Conservation (phyloP, 2,113 vertebrate genomes). For the Asarcornis scutulata region DNA sequence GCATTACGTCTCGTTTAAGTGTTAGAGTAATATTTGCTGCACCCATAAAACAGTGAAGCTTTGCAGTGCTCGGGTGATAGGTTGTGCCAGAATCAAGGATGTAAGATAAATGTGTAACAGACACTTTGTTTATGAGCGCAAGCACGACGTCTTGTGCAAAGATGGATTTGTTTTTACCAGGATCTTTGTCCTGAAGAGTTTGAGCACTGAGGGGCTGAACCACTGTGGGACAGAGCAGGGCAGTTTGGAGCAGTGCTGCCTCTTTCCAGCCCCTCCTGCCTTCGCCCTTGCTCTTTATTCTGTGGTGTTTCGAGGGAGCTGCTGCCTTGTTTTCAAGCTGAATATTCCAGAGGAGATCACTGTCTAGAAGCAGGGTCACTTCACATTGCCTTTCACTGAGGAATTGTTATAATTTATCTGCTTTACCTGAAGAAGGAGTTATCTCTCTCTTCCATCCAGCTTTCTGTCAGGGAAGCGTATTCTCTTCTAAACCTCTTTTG, state of each 20-base stretch:
- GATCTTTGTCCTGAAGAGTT: background rate
- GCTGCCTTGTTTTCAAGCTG: background rate
- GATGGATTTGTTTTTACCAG: background rate
- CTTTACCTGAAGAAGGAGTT: background rate
- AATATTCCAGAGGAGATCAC: background rate
- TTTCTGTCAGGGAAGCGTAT: background rate
- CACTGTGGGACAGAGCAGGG: background rate
- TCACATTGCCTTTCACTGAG: background rate
- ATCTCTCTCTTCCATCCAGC: background rate
- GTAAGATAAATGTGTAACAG: rapidly evolving
- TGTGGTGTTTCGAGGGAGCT: background rate
- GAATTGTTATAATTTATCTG: background rate
- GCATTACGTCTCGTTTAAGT: background rate
- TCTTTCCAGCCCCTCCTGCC: background rate
- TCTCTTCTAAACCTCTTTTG: background rate
- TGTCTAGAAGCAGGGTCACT: background rate
- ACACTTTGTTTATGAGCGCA: background rate
- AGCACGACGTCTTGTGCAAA: background rate
- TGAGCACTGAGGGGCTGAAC: background rate
- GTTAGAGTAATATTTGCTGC: background rate
- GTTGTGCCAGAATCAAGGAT: background rate
- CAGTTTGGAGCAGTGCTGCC: background rate
- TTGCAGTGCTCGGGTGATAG: background rate
- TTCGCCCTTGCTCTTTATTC: background rate
- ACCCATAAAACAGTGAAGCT: background rate